Evolutionary conservation across 2,888 invertebrate species (phyloP), one percentile per base, ranked within the genome.

Genomic region (Terebella lapidaria): DNA sequence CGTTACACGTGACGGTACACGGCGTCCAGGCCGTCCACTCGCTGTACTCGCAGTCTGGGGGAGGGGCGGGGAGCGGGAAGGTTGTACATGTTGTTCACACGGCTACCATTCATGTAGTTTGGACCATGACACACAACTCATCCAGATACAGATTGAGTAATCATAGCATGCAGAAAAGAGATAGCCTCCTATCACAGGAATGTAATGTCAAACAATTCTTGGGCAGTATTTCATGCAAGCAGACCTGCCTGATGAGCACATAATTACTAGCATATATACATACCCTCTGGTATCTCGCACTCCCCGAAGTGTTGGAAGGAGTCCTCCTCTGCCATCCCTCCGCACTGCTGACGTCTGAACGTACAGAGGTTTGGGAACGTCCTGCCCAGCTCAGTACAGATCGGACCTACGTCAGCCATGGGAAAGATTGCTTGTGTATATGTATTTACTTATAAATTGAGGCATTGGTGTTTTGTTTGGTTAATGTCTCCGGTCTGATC

Each of bases 11-110:
- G 18, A 53, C 53, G 10, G 60, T 46, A 26, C 60, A 60, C n/a
- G 27, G 46, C 25, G 51, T 47, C 60, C 60, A 60, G 26, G 26
- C 53, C 10, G 57, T 30, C 46, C 55, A 60, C 30, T 60, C 28
- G 3, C 47, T 55, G 57, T 60, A 60, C 28, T 29, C 29, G 28
- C 60, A 60, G 53, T 60, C 60, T 51, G 57, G 35, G 22, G 10
- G 18, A n/a, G n/a, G n/a, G n/a, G n/a, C n/a, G n/a, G n/a, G n/a
- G n/a, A n/a, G n/a, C n/a, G n/a, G n/a, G n/a, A n/a, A n/a, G n/a
- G n/a, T n/a, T n/a, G n/a, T n/a, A n/a, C n/a, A n/a, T n/a, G n/a
- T n/a, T n/a, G n/a, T n/a, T n/a, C n/a, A n/a, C n/a, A n/a, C n/a
- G n/a, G n/a, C n/a, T n/a, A n/a, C n/a, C n/a, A n/a, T n/a, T n/a